Evolutionary conservation across 2,888 invertebrate species (phyloP).

Genomic region (Diplolepis rosae): DNA sequence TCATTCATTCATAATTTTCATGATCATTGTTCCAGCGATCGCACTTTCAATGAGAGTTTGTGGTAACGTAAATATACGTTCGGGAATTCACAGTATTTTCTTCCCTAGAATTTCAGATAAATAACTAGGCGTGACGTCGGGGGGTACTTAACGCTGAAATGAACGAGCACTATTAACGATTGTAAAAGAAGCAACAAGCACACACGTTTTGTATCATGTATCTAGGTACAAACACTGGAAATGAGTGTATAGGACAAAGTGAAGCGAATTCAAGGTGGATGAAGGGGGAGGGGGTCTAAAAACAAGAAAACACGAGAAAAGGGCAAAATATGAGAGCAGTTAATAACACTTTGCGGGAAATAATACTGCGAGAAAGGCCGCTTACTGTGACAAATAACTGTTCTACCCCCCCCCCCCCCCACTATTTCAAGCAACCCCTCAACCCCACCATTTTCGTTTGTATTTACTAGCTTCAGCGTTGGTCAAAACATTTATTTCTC

Average conservation of each 20-base stretch:
- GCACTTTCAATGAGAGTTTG: constrained; percentile 14
- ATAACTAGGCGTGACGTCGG: constrained; percentile 66
- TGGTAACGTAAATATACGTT: constrained; percentile 14
- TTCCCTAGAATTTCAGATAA: constrained; percentile 67
- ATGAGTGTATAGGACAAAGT: constrained; percentile 31
- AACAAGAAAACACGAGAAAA: constrained; percentile 66
- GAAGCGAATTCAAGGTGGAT: constrained; percentile 7
- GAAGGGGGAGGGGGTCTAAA: too few relatives aligned
- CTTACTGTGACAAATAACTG: constrained; percentile 73
- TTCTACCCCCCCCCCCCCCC: constrained; percentile 56
- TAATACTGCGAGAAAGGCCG: constrained; percentile 73
- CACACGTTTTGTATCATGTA: constrained; percentile 38
- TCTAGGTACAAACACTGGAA: constrained; percentile 36
- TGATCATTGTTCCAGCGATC: constrained; percentile 11
- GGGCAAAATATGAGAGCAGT: constrained; percentile 73
- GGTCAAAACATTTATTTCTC: constrained; percentile 3
- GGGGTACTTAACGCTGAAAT: constrained; percentile 69
- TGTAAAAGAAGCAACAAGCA: constrained; percentile 55
- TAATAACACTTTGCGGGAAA: constrained; percentile 74
- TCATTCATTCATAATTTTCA: constrained; percentile 4
- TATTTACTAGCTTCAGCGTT: constrained; percentile 9
- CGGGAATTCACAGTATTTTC: constrained; percentile 3
- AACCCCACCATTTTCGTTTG: background rate
- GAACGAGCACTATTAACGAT: constrained; percentile 72
- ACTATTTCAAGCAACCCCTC: background rate